phyloP scores from a whole-genome alignment of 2,888 invertebrate genomes.

The Mythimna impura region DNA sequence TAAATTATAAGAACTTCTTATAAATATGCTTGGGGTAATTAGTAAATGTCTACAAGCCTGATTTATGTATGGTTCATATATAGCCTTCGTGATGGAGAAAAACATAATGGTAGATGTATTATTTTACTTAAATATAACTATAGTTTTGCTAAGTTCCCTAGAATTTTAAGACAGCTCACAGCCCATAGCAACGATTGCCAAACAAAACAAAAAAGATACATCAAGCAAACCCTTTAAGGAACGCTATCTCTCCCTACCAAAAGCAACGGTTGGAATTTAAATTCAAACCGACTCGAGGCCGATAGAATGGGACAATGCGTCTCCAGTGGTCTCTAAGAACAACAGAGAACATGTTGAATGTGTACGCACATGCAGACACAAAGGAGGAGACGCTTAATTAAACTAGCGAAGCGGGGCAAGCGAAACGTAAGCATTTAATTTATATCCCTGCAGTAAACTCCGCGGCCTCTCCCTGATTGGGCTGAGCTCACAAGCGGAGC shows the following conservation, averaged over 20 bases:
- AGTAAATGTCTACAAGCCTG: constrained; percentile 14
- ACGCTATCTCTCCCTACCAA: constrained; percentile 56
- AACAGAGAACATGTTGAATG: constrained; percentile 84
- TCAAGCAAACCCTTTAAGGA: constrained; percentile 57
- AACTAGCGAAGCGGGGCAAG: constrained; percentile 88
- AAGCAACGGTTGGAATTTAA: constrained; percentile 64
- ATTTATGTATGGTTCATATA: constrained; percentile 6
- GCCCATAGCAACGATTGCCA: constrained; percentile 11
- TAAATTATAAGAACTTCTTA: constrained; percentile 16
- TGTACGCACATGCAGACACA: constrained; percentile 88
- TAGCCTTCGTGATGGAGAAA: constrained; percentile 2
- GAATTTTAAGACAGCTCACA: constrained; percentile 1
- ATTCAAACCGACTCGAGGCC: constrained; percentile 59
- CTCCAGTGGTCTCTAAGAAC: constrained; percentile 77
- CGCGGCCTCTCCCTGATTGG: constrained; percentile 82
- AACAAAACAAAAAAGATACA: constrained; percentile 46
- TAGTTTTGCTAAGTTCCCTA: neutral
- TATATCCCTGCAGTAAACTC: constrained; percentile 90
- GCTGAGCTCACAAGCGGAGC: constrained; percentile 73
- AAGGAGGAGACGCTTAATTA: constrained; percentile 89
- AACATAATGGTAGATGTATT: neutral
- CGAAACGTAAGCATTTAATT: constrained; percentile 90
- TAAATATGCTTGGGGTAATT: constrained; percentile 39
- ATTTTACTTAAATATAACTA: neutral
- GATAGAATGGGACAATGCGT: constrained; percentile 67